Evolutionary conservation across 2,113 vertebrate genomes (phyloP).

Genomic region (Marmota monax): DNA sequence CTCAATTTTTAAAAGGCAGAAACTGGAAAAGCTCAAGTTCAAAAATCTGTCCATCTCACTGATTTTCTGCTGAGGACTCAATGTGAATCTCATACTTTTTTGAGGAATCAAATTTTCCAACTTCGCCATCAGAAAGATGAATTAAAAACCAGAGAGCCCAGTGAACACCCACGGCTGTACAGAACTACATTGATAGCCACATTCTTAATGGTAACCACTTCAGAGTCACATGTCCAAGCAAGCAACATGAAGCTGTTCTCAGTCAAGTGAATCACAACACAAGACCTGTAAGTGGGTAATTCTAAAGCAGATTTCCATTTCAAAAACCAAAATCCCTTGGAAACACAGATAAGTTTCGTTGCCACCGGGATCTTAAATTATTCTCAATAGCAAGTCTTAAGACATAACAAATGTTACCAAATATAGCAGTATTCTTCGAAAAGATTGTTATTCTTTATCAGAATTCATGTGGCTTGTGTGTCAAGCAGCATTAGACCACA

Average conservation of each 20-base stretch:
- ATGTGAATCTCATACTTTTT: background rate
- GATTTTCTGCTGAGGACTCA: background rate
- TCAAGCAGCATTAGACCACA: background rate
- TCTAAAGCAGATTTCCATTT: background rate
- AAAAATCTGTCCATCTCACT: background rate
- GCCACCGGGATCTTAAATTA: background rate
- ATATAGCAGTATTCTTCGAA: background rate
- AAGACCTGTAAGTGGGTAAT: background rate
- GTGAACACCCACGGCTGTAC: background rate
- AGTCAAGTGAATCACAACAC: background rate
- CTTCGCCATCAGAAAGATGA: background rate
- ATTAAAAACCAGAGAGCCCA: background rate
- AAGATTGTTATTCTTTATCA: background rate
- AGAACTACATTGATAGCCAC: background rate
- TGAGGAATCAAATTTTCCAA: background rate
- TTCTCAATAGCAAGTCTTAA: background rate
- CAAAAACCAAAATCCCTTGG: conserved; percentile 15
- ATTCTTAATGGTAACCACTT: background rate
- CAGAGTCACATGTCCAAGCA: background rate
- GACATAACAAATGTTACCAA: background rate
- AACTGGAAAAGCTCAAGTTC: background rate
- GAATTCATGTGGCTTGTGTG: background rate
- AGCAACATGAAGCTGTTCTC: background rate
- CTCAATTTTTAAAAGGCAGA: conserved; percentile 7
- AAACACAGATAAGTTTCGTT: conserved; percentile 18